These are phyloP conservation scores for Thunnus albacares DNA, from an alignment of 2,797 vertebrate species.

Conservation along the genomic window DNA sequence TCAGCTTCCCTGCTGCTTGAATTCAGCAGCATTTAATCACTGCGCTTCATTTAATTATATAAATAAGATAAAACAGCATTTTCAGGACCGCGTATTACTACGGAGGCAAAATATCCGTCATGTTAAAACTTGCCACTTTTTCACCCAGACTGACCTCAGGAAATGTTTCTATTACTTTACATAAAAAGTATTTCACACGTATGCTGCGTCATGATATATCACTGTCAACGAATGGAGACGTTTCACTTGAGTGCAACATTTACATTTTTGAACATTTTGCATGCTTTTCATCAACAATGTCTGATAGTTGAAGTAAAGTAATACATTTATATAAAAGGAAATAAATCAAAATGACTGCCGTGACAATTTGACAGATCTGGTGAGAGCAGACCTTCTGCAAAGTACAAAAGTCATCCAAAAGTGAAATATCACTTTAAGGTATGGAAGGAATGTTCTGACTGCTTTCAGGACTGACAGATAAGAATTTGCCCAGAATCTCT, in stretches of 20 bases:
- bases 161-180: background rate
- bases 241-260: background rate
- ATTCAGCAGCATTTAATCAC: too few relatives aligned
- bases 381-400: constrained; percentile 10
- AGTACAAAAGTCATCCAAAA: constrained; percentile 39
- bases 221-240: background rate
- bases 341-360: constrained; percentile 8
- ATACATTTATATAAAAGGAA: constrained; percentile 1
- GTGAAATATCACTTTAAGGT: constrained; percentile 46
- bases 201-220: background rate
- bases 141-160: background rate
- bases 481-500: constrained; percentile 30
- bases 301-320: background rate
- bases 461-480: constrained; percentile 32
- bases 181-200: background rate
- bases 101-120: background rate
- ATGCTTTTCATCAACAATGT: background rate
- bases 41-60: too few relatives aligned
- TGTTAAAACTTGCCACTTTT: background rate
- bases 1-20: too few relatives aligned
- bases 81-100: background rate
- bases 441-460: background rate
- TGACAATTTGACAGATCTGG: constrained; percentile 2
- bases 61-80: background rate
- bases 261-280: constrained; percentile 4